Percentiles rank a stretch among this genome's conserved stretches.
Evolutionary conservation across 2,888 invertebrate genomes (phyloP).

Genomic region (Leucophenga montana): DNA sequence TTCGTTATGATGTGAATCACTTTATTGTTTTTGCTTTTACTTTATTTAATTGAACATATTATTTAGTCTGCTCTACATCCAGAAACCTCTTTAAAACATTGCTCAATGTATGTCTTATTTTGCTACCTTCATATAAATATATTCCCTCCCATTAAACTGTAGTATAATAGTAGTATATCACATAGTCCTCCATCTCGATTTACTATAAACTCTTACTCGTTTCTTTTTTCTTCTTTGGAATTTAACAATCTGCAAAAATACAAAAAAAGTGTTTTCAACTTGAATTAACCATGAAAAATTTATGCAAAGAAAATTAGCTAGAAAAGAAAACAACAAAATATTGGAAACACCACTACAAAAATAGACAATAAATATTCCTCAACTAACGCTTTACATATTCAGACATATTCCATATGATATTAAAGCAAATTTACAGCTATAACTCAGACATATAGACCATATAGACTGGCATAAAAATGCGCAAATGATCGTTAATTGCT

Average conservation of each 20-base stretch:
- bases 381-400: conserved; percentile 21
- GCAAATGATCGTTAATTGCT: no score
- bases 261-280: not conserved
- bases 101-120: no score
- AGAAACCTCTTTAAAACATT: no score
- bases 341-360: conserved; percentile 19
- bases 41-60: no score
- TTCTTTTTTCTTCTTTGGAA: conserved; percentile 2
- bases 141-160: no score
- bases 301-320: conserved; percentile 17
- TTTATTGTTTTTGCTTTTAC: no score
- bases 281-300: conserved; percentile 11
- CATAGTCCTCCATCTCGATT: not conserved
- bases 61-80: no score
- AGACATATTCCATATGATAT: not conserved
- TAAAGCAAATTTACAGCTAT: not conserved
- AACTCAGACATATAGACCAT: not conserved
- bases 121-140: no score
- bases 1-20: no score
- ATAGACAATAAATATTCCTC: conserved; percentile 22
- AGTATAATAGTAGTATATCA: no score
- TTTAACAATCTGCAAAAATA: conserved; percentile 21
- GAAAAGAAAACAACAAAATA: not conserved
- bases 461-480: not conserved
- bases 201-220: not conserved